Base-by-base conservation (phyloP, 2,888 invertebrate species). In the Drosophila fulvimacula region DNA sequence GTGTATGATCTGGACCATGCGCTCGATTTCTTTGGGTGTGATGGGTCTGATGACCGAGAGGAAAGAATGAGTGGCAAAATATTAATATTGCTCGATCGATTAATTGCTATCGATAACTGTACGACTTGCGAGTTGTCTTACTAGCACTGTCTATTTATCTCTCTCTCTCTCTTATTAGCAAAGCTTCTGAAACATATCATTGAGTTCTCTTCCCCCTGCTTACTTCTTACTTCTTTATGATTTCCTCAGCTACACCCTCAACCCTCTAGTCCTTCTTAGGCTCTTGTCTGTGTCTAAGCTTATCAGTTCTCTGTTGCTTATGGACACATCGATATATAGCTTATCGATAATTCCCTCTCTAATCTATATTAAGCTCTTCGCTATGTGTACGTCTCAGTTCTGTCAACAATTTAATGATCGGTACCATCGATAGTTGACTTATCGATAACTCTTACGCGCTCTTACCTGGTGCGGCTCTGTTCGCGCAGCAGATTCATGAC, bases 1-100 rank as follows among this genome's bases (percentile, higher is more conserved):
- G 94, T 98, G 98, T 85, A 99, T 99, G 87, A 99, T 99, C 93
- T 98, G 98, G 69, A 99, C 98, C 99, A 99, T 99, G 90, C 98
- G 95, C 93, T 99, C 99, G 88, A 99, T 99, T 94, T 99, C 99
- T 95, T 98, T 97, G 53, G 98, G 98, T 63, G 99, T 98, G 90
- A 99, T 99, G 59, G 99, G 99, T 86, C 99, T 92, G 69, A 27
- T 5, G 1, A 10, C 62, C 59, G 21, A 7, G 42, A 56, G 15
- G 3, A 2, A 19, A 30, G 34, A 34, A 34, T 9, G 5, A 15
- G n/a, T 51, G 24, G 5, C 27, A 48, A 13, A n/a, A n/a, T n/a
- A n/a, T n/a, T n/a, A n/a, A n/a, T n/a, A n/a, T n/a, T n/a, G n/a
- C n/a, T n/a, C n/a, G n/a, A 52, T 38, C 38, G 38, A 38, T 53